These are phyloP conservation scores for Sebastes taczanowskii DNA, from an alignment of 2,797 vertebrate species.

Conservation along the genomic window DNA sequence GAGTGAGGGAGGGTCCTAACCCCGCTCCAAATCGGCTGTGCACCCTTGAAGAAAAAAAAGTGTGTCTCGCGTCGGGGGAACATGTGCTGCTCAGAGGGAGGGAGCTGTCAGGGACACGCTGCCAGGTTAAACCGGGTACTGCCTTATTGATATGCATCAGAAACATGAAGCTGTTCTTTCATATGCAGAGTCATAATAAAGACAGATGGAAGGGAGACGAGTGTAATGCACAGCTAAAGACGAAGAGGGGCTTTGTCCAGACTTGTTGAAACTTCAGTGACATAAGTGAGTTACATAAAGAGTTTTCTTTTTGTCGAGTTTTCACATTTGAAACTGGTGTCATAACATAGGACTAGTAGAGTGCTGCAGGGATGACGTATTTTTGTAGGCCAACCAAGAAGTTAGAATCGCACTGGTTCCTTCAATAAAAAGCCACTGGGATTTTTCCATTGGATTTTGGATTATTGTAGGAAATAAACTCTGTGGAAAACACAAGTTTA, in stretches of 20 bases:
- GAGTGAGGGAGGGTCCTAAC: slow-evolving; percentile 57
- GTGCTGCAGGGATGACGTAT: no score
- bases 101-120: slow-evolving; percentile 50
- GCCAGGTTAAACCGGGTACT: slow-evolving; percentile 29
- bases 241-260: slow-evolving; percentile 1
- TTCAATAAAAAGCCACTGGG: no score
- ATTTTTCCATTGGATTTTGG: no score
- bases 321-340: not conserved
- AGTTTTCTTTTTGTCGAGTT: not conserved
- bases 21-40: slow-evolving; percentile 35
- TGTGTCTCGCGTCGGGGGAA: slow-evolving; percentile 22
- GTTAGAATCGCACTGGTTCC: no score
- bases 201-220: not conserved
- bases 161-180: slow-evolving; percentile 1
- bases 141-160: slow-evolving; percentile 41
- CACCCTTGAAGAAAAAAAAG: slow-evolving; percentile 54
- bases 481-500: no score
- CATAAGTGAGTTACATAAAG: not conserved
- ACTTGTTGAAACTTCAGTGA: not conserved
- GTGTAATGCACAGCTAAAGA: not conserved
- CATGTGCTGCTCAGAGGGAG: slow-evolving; percentile 33
- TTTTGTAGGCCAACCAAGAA: no score
- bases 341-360: not conserved
- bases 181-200: not conserved
- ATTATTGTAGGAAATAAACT: no score